These are phyloP conservation scores for Mus pahari DNA, from an alignment of 2,113 vertebrate species.

Conservation along the genomic window DNA sequence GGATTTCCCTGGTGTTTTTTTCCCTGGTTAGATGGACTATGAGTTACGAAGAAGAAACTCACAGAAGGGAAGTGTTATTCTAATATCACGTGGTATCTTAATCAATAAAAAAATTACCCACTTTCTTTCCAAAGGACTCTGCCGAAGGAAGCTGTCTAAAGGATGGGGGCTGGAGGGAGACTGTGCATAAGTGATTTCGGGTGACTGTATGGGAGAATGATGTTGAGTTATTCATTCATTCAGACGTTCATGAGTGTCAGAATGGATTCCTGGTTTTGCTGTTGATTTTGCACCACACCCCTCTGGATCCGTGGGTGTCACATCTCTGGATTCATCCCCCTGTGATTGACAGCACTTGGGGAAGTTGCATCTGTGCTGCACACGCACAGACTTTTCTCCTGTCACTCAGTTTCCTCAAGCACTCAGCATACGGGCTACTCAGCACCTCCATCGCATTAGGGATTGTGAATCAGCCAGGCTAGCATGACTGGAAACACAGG, in stretches of 20 bases:
- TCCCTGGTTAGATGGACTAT: background rate
- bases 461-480: background rate
- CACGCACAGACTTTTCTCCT: background rate
- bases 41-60: background rate
- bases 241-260: background rate
- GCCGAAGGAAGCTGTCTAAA: background rate
- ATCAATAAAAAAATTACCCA: background rate
- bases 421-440: background rate
- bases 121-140: background rate
- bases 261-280: background rate
- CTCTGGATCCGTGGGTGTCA: background rate
- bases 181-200: background rate
- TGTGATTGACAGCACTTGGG: background rate
- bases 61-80: background rate
- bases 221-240: background rate
- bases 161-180: background rate
- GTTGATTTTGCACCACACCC: background rate
- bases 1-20: background rate
- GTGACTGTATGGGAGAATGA: background rate
- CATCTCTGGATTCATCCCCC: background rate
- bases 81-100: background rate
- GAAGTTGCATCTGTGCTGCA: background rate
- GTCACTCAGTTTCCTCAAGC: background rate
- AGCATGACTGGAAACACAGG: background rate
- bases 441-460: background rate